A percentile compares a stretch with the other conserved stretches of the same genome.
Conservation (phyloP, 2,888 invertebrate genomes). For the Sarcophaga subvicina region DNA sequence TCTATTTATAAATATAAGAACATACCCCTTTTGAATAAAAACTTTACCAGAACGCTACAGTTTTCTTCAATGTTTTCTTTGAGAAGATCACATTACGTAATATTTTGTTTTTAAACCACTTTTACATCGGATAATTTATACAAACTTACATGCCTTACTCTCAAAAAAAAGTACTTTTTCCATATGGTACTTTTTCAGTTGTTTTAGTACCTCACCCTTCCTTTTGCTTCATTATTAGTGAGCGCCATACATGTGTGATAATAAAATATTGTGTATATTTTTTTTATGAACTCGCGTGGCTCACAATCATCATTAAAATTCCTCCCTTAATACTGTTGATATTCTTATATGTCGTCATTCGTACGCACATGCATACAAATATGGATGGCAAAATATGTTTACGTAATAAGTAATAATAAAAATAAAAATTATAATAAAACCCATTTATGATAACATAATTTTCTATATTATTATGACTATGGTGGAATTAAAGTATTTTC, state of each 20-base stretch:
- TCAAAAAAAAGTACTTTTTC: not conserved
- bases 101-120: too few relatives aligned
- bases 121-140: not conserved
- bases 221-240: not conserved
- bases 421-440: constrained; percentile 51
- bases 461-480: constrained; percentile 4
- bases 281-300: constrained; percentile 65
- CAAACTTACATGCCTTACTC: not conserved
- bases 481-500: not conserved
- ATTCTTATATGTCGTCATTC: constrained; percentile 20
- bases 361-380: constrained; percentile 32
- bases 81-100: too few relatives aligned
- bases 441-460: constrained; percentile 56
- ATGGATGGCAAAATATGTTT: constrained; percentile 15
- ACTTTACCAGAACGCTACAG: too few relatives aligned
- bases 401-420: constrained; percentile 57
- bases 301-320: constrained; percentile 57
- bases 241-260: constrained; percentile 15
- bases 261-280: constrained; percentile 39
- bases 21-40: too few relatives aligned
- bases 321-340: constrained; percentile 57
- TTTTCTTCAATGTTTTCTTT: too few relatives aligned
- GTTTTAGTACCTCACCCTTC: not conserved
- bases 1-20: too few relatives aligned
- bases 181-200: not conserved